phyloP scores from a whole-genome alignment of 2,113 vertebrate genomes.

The Australoheros scitulus region DNA sequence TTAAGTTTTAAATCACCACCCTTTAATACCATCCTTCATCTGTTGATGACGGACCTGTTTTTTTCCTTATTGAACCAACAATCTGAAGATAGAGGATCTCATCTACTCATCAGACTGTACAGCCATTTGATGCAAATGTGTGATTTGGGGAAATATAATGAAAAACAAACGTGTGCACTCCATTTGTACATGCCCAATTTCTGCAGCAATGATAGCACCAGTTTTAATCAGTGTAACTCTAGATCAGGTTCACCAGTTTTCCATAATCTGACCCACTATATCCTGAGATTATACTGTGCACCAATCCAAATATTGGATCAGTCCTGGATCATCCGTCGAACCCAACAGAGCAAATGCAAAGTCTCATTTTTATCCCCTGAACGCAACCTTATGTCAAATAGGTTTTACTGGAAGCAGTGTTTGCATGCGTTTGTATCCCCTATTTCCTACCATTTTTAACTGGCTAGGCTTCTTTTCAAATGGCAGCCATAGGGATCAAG shows the following conservation, averaged over 20 bases:
- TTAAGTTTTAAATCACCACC: neutral
- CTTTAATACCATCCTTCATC: neutral
- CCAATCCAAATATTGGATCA: conserved; percentile 76
- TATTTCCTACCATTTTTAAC: conserved; percentile 56
- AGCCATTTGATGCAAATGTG: conserved; percentile 1
- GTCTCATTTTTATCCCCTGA: conserved; percentile 65
- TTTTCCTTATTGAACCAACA: neutral
- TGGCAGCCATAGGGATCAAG: conserved; percentile 56
- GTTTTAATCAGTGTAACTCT: conserved; percentile 60
- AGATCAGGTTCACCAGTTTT: conserved; percentile 64
- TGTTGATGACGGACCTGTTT: neutral
- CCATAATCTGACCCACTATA: conserved; percentile 66
- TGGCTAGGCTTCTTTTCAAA: conserved; percentile 56
- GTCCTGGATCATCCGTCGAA: conserved; percentile 68
- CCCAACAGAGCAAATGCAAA: conserved; percentile 51
- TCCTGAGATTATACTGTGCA: conserved; percentile 70
- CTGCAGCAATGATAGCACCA: conserved; percentile 25
- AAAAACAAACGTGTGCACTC: neutral
- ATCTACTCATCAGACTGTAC: neutral
- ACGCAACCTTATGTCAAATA: conserved; percentile 63
- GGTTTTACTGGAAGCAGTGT: conserved; percentile 62
- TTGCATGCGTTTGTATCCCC: conserved; percentile 45
- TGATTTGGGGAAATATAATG: neutral
- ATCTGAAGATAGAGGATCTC: neutral
- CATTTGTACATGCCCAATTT: neutral